phyloP scores from a whole-genome alignment of 23 tunicate genomes.

The Clavelina lepadiformis region DNA sequence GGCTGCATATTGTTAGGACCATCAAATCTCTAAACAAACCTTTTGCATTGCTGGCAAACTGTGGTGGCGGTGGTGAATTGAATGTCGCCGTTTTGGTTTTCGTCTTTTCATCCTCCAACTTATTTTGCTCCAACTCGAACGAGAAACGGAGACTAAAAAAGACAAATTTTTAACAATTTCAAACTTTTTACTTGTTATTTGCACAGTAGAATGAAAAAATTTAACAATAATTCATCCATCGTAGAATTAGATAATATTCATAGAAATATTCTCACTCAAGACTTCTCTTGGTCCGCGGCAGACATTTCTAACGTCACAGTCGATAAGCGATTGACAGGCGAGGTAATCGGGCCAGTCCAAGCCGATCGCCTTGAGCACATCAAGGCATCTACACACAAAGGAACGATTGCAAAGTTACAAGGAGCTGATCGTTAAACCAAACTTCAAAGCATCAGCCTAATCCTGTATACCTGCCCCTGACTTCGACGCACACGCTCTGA shows the following conservation, averaged over 20 bases:
- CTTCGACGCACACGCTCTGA: conserved; percentile 31
- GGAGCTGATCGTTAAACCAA: no score
- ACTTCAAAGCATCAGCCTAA: no score
- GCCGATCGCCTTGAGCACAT: conserved; percentile 6
- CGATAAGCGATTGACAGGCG: conserved; percentile 22
- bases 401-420: no score
- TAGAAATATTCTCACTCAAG: conserved; percentile 12
- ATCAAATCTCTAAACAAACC: conserved; percentile 8
- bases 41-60: conserved; percentile 6
- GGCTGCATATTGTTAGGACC: no score
- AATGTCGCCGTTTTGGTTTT: background rate
- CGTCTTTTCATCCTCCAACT: background rate
- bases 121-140: background rate
- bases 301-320: conserved; percentile 20
- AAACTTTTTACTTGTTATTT: no score
- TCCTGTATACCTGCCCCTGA: conserved; percentile 45
- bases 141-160: conserved; percentile 8
- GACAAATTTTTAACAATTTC: no score
- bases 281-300: conserved; percentile 31
- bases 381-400: conserved; percentile 23
- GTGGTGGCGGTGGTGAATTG: conserved; percentile 4
- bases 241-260: no score
- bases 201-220: no score
- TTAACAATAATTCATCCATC: no score
- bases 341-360: conserved; percentile 59